Evolutionary conservation across 2,113 vertebrate genomes (phyloP), one percentile per base, ranked within the genome.

Genomic region (Pluvialis apricaria): DNA sequence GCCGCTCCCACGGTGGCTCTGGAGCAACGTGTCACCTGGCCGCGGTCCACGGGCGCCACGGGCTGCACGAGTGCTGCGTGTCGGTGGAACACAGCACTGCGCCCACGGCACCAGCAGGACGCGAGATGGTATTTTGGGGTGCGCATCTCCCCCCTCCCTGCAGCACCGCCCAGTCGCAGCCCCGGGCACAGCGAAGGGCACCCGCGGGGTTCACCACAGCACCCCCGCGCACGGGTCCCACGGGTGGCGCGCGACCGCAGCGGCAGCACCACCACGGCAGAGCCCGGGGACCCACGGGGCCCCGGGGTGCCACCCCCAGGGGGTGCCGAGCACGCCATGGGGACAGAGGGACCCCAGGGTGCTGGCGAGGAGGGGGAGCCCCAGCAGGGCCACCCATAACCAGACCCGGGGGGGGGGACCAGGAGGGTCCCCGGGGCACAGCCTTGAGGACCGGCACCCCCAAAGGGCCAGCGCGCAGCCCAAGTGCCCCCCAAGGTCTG

Each of bases 301-400:
- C 18, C 38, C 2, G 2, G n/a, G 26, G 54, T 34, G 29, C 54
- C 80, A 83, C 45, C 19, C 6, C 44, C 5, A 1, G 6, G 44
- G 47, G 36, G 36, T 9, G 49, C 51, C 4, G 1, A 47, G 15
- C 40, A 29, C 1, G 1, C 3, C 5, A 6, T 4, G 44, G 44
- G 20, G 44, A 13, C 32, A 52, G 36, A 51, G 62, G 32, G 36
- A 45, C 45, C 9, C 22, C 65, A 70, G 25, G 25, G 29, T 3
- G 28, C 31, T 25, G 26, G 31, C 2, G 4, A 38, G 66, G 38
- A 54, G 10, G 22, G 8, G 11, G 45, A 54, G 22, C 34, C 54
- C n/a, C 71, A 57, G 34, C 52, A 32, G 14, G 13, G 29, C 13
- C 22, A 28, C 61, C 38, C 34, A 11, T 29, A 47, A 62, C 19